Conservation (phyloP, 2,888 invertebrate species). For the Flexamia atlantica region DNA sequence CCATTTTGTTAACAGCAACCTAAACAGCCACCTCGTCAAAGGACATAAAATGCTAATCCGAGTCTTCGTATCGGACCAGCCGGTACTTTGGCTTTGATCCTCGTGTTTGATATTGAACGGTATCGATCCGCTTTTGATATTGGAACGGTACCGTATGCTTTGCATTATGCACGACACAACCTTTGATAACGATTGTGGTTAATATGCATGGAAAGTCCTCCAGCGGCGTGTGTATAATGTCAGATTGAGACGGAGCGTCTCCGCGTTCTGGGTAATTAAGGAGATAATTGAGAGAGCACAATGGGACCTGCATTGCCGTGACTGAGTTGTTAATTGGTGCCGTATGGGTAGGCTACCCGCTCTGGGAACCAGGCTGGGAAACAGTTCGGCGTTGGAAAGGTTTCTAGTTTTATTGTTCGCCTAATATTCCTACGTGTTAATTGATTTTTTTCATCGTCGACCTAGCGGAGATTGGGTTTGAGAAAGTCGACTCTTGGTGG, state of each 20-base stretch:
- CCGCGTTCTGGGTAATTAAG: conserved; percentile 21
- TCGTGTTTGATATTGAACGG: neutral
- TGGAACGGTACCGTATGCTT: neutral
- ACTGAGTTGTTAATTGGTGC: conserved; percentile 25
- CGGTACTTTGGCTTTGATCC: neutral
- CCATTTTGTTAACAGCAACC: neutral
- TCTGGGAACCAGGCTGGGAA: conserved; percentile 23
- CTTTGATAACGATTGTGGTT: neutral
- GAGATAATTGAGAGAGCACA: conserved; percentile 8
- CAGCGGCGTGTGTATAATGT: neutral
- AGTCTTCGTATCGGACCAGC: neutral
- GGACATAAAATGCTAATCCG: neutral
- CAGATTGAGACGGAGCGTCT: neutral
- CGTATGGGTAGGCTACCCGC: conserved; percentile 14
- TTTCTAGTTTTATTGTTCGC: neutral
- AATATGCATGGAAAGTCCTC: neutral
- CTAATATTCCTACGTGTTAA: neutral
- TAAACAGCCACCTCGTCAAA: neutral
- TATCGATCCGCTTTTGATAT: neutral
- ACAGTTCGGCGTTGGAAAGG: neutral
- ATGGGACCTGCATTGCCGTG: neutral
- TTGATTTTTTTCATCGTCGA: neutral
- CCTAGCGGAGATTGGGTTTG: neutral
- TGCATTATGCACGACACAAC: neutral
- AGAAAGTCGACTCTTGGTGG: neutral